Evolutionary conservation across 2,113 vertebrate genomes (phyloP).

Genomic region (Entelurus aequoreus): DNA sequence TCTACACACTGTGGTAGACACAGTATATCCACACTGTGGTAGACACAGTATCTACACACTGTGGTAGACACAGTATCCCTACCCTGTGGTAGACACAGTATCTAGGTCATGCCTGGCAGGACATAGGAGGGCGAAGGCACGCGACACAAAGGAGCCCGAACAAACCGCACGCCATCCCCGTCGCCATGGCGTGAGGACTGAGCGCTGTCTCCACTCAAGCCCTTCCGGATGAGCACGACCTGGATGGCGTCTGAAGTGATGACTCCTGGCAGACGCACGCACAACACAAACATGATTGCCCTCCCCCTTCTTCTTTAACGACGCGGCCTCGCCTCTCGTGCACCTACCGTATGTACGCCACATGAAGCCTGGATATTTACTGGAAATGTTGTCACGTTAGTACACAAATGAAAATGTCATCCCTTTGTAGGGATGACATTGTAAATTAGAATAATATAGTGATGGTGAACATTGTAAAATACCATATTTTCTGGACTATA

Average conservation of each 20-base stretch:
- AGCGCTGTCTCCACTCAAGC: constrained; percentile 5
- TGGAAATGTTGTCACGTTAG: constrained; percentile 39
- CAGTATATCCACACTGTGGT: too few relatives aligned
- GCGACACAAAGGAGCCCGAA: constrained; percentile 6
- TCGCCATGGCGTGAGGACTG: neutral
- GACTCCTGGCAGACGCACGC: neutral
- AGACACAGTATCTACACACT: too few relatives aligned
- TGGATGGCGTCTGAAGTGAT: constrained; percentile 4
- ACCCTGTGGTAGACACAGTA: too few relatives aligned
- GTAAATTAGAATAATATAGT: too few relatives aligned
- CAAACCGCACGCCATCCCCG: constrained; percentile 10
- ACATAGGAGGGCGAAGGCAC: constrained; percentile 2
- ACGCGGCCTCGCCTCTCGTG: neutral
- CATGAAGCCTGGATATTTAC: constrained; percentile 52
- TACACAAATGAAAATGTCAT: constrained; percentile 30
- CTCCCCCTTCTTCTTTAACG: constrained; percentile 7
- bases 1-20: too few relatives aligned
- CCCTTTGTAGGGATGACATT: too few relatives aligned
- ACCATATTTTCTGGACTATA: too few relatives aligned
- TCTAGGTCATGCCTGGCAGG: constrained; percentile 2
- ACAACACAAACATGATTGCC: neutral
- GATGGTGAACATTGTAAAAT: too few relatives aligned
- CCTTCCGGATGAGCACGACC: constrained; percentile 7
- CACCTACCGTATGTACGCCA: constrained; percentile 19
- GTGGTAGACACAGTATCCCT: too few relatives aligned